A percentile compares a stretch with the other conserved stretches of the same genome.
Conservation (phyloP, 2,888 invertebrate species). For the Kuschelorhynchus macadamiae region DNA sequence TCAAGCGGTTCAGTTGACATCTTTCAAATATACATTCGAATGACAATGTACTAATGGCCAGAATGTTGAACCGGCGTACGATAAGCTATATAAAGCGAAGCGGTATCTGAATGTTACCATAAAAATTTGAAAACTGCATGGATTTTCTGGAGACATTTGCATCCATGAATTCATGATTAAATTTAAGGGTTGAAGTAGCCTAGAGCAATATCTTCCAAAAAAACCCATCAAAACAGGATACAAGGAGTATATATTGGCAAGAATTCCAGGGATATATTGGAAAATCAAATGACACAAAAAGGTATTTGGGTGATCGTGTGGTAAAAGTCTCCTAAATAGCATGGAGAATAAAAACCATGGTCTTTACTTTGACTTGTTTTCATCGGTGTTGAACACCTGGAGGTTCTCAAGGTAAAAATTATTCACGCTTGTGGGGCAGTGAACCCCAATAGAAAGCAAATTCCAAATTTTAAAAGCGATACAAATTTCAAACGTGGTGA, state of each 20-base stretch:
- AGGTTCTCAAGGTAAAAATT: conserved; percentile 40
- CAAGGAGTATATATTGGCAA: conserved; percentile 25
- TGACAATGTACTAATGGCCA: too few relatives aligned
- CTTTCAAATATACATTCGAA: too few relatives aligned
- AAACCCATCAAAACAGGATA: conserved; percentile 13
- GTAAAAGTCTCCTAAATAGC: conserved; percentile 52
- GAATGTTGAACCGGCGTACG: too few relatives aligned
- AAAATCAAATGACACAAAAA: conserved; percentile 13
- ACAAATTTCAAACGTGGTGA: background rate
- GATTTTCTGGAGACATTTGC: too few relatives aligned
- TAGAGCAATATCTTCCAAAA: conserved; percentile 41
- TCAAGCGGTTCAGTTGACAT: too few relatives aligned
- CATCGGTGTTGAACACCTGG: conserved; percentile 48
- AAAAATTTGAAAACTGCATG: too few relatives aligned
- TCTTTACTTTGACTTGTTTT: background rate
- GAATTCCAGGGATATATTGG: conserved; percentile 28
- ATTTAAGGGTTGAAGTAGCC: conserved; percentile 34
- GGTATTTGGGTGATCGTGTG: conserved; percentile 46
- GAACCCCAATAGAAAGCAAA: conserved; percentile 3
- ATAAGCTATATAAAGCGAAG: too few relatives aligned
- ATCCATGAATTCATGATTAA: conserved; percentile 40
- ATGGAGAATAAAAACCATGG: background rate
- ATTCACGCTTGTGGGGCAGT: conserved; percentile 30
- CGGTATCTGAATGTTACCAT: too few relatives aligned
- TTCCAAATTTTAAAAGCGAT: background rate